Evolutionary conservation across 2,797 vertebrate genomes (phyloP).

Genomic region (Nyctalus aviator): DNA sequence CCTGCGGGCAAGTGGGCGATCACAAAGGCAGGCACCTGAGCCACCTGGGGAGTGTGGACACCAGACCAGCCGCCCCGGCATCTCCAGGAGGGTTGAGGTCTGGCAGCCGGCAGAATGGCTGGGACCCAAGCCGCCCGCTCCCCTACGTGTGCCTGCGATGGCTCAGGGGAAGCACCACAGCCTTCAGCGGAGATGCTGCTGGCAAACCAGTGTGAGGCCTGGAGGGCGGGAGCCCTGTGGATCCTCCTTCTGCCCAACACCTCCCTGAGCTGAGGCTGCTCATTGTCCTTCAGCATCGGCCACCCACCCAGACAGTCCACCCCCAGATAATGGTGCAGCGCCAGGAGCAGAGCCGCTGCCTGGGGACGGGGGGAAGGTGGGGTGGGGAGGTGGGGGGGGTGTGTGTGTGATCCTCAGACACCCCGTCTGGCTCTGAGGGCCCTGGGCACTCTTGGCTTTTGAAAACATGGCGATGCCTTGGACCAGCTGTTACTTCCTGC

Average conservation of each 20-base stretch:
- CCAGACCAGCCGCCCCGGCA: no score
- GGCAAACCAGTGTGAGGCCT: neutral
- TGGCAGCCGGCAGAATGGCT: no score
- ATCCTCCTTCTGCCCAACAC: neutral
- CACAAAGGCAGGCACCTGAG: neutral
- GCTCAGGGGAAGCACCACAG: neutral
- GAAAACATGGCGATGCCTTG: neutral
- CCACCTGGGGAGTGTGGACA: neutral
- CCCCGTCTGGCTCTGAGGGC: neutral
- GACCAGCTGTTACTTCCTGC: neutral
- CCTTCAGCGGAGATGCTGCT: neutral
- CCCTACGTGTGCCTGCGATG: neutral
- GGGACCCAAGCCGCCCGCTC: neutral
- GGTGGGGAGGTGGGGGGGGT: no score
- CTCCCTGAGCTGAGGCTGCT: neutral
- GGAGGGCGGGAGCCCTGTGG: no score
- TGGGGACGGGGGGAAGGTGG: fast-evolving
- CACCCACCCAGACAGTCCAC: neutral
- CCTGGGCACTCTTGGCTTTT: neutral
- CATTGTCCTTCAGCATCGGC: neutral
- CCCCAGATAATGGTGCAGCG: neutral
- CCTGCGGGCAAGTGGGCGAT: no score
- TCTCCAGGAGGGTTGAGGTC: neutral
- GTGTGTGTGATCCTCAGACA: neutral
- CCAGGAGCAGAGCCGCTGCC: neutral